Evolutionary conservation across 2,888 invertebrate genomes (phyloP), one percentile per base, ranked within the genome.

Genomic region (Ptilodon capucinus): DNA sequence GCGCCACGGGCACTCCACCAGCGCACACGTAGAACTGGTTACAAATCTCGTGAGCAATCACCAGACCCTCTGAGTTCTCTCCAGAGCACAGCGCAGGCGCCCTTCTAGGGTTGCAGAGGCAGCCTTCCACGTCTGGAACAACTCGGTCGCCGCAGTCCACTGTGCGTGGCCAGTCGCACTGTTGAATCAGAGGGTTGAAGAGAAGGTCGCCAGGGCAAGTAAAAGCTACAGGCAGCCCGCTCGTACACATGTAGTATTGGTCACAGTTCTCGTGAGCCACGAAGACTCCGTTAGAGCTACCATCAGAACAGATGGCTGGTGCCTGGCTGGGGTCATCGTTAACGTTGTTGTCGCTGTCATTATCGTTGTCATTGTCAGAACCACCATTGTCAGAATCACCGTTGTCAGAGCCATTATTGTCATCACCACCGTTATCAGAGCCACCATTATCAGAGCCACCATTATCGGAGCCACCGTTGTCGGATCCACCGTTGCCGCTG

Each of bases 251-350:
- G 48, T 78, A 79, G 59, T 70, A 81, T 46, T 76, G 65, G 42
- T 68, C 64, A 45, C 81, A 81, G 40, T 66, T 58, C 44, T 74
- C 68, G 36, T 81, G 79, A 16, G 79, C 76, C 13, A 81, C 58
- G 14, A 74, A 45, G n/a, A 64, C 57, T 14, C 74, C 74, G 23
- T 75, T 57, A 7, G 76, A 69, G 2, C 49, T 60, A 11, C 51
- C 42, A 8, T 30, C 54, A 0, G 67, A 62, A 32, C 79, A 79
- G 16, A 77, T 66, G 2, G 45, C 30, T 0, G 68, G 60, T 6
- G 76, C 75, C 58, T 71, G 54, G 17, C 57, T 59, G 3, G 76
- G 75, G 44, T 66, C 54, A 18, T 53, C 44, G 14, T 50, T 47
- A 8, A 44, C 43, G 19, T 34, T 43, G 19, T 7, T 42, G 13